Base-by-base conservation (phyloP, 2,113 vertebrate genomes). In the Eulemur rufifrons region DNA sequence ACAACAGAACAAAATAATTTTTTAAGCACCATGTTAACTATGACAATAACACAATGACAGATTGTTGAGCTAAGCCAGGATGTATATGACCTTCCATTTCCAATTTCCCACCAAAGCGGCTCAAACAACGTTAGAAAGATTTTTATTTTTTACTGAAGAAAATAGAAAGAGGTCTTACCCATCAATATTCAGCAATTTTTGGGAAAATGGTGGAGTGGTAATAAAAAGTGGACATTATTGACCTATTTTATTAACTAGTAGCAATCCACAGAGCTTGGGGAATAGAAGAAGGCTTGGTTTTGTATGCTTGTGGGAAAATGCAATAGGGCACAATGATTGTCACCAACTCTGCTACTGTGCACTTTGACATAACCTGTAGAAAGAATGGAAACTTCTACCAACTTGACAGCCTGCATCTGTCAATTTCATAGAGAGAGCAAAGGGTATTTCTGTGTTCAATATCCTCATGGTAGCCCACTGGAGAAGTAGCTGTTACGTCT, bases 91-190 rank as follows among this genome's bases (percentile, higher is more conserved):
- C 34, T 37, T 10, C 15, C n/a, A 29, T 66, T 32, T 73, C 17
- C 29, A 6, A 21, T 52, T 71, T 82, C 47, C 47, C 34, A 76
- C 29, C 0, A 59, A 56, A 50, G 39, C 21, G 17, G 1, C 6
- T 56, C 37, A 83, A 27, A 42, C 56, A 42, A 77, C 15, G 1
- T 27, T 77, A 69, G 42, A 5, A 52, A 20, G 32, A 68, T 42
- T 84, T 89, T 74, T 15, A 23, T 37, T 29, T 86, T 92, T 76
- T 83, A n/a, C 6, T 92, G 37, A 74, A 82, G 29, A 66, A 73
- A 54, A 86, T 27, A 34, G 27, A 68, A 25, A 63, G 42, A 42
- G 42, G 42, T 42, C 42, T 42, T 42, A 42, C 42, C 42, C 42
- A 42, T 42, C 42, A 42, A 42, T 29, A 10, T 29, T 52, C 23